Evolutionary conservation across 2,113 vertebrate species (phyloP).

Genomic region (Vanacampus margaritifer): DNA sequence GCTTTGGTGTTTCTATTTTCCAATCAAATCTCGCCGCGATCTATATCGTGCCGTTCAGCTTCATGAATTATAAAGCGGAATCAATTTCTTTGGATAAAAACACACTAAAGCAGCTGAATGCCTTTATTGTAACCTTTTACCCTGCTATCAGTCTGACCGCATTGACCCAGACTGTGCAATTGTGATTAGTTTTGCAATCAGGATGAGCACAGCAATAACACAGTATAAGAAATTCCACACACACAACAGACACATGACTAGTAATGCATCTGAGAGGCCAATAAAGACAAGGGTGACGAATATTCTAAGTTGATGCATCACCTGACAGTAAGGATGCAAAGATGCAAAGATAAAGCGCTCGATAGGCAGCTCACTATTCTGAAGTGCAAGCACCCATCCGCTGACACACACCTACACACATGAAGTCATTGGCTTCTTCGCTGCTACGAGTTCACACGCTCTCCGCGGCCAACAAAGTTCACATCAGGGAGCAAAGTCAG

Average conservation of each 20-base stretch:
- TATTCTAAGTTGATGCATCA: conserved; percentile 18
- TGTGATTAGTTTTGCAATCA: conserved; percentile 13
- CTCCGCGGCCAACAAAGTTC: conserved; percentile 46
- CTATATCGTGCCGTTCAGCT: conserved; percentile 58
- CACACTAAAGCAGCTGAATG: conserved; percentile 50
- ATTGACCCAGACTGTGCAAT: conserved; percentile 9
- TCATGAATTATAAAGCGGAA: conserved; percentile 68
- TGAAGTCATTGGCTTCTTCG: conserved; percentile 53
- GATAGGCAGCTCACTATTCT: conserved; percentile 53
- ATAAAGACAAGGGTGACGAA: conserved; percentile 1
- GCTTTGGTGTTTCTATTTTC: conserved; percentile 64
- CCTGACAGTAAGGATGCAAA: conserved; percentile 25
- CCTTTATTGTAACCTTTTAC: conserved; percentile 36
- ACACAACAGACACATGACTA: conserved; percentile 35
- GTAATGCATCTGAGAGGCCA: conserved; percentile 15
- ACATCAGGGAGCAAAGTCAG: conserved; percentile 37
- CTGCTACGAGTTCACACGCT: conserved; percentile 49
- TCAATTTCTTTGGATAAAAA: conserved; percentile 62
- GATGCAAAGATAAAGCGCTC: conserved; percentile 31
- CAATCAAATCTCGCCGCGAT: conserved; percentile 63
- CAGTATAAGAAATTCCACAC: conserved; percentile 12
- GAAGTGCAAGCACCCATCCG: conserved; percentile 22
- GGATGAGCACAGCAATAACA: conserved; percentile 21
- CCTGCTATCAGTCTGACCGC: conserved; percentile 17
- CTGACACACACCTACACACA: conserved; percentile 42